phyloP scores from a whole-genome alignment of 2,113 vertebrate genomes.

The Lota lota region DNA sequence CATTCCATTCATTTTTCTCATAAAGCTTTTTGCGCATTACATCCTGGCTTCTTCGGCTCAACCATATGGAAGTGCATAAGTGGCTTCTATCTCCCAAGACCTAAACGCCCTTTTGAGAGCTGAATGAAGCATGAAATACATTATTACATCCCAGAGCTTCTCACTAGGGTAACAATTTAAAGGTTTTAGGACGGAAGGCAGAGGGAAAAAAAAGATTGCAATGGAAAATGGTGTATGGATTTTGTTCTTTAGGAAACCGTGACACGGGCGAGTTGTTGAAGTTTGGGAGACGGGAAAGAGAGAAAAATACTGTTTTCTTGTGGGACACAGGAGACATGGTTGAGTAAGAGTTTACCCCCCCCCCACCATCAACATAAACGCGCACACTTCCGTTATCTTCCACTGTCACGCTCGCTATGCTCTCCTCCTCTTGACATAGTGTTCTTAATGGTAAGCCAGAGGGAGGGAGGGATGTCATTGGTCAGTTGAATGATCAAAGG shows the following conservation, averaged over 20 bases:
- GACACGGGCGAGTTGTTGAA: no score
- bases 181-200: neutral
- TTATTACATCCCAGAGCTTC: no score
- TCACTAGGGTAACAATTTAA: neutral
- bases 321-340: slow-evolving; percentile 27
- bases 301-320: slow-evolving; percentile 23
- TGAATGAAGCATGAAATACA: neutral
- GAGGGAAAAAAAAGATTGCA: neutral
- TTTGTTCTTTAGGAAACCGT: no score
- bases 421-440: no score
- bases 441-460: no score
- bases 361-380: neutral
- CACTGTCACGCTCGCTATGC: neutral
- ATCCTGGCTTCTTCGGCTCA: slow-evolving; percentile 43
- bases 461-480: no score
- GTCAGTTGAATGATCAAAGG: no score
- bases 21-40: slow-evolving; percentile 43
- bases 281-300: slow-evolving; percentile 30
- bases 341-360: slow-evolving; percentile 6
- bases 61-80: slow-evolving; percentile 34
- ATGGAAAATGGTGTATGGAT: no score
- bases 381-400: neutral
- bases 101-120: neutral
- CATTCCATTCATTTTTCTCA: slow-evolving; percentile 17
- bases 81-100: slow-evolving; percentile 7